These are phyloP conservation scores for Peromyscus californicus DNA, from an alignment of 2,113 vertebrate species.

Conservation along the genomic window DNA sequence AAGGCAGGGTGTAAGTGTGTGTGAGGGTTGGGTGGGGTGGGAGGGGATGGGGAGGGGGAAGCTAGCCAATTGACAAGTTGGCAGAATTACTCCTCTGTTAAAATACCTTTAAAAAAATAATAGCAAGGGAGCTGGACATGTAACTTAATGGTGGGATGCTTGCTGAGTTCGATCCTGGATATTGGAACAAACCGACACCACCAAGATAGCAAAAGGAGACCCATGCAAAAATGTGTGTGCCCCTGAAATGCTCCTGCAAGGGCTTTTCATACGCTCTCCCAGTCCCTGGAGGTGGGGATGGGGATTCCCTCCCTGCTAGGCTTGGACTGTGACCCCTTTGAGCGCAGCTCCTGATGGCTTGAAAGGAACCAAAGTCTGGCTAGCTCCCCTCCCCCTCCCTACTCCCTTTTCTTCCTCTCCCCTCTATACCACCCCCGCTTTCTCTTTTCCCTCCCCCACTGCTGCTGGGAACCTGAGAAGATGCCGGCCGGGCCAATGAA, in stretches of 20 bases:
- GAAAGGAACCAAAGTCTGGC: background rate
- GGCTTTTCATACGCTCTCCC: fast-evolving
- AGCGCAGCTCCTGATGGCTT: background rate
- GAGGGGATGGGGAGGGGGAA: too few species aligned
- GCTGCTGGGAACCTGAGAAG: background rate
- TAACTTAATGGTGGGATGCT: background rate
- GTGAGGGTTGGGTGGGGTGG: background rate
- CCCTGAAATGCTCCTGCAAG: background rate
- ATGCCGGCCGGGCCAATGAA: background rate
- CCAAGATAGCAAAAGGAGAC: background rate
- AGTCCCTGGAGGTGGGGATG: background rate
- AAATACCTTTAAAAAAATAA: background rate
- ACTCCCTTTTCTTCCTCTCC: too few species aligned
- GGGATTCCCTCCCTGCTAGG: background rate
- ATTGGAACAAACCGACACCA: background rate
- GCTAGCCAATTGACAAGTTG: background rate
- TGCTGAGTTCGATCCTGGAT: background rate
- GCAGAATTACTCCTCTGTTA: background rate
- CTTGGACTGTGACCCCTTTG: background rate
- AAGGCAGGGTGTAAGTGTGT: background rate
- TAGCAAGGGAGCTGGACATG: background rate
- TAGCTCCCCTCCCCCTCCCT: too few species aligned
- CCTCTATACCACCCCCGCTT: fast-evolving
- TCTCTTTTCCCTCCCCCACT: too few species aligned
- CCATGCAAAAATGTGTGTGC: background rate